These are phyloP conservation scores for Podarcis raffonei DNA, from an alignment of 2,113 vertebrate species.

Conservation along the genomic window DNA sequence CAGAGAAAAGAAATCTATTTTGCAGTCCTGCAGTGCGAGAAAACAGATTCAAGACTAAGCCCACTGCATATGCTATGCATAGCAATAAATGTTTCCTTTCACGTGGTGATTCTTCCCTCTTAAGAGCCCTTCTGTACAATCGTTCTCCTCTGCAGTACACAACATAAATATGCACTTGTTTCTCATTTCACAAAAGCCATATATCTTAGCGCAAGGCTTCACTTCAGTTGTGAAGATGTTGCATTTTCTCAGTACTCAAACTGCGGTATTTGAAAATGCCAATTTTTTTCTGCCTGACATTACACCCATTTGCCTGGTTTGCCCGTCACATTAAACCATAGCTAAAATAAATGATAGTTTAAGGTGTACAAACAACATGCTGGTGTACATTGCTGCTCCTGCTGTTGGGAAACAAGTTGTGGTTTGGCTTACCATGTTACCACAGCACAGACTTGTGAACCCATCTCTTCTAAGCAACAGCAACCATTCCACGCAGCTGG, in stretches of 20 bases:
- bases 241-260: background rate
- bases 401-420: too few relatives aligned
- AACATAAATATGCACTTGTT: background rate
- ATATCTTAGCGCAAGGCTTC: background rate
- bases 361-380: too few relatives aligned
- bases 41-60: background rate
- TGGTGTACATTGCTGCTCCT: too few relatives aligned
- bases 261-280: background rate
- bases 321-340: too few relatives aligned
- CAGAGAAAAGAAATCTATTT: constrained; percentile 1
- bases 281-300: background rate
- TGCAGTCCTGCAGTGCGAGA: constrained; percentile 4
- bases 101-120: background rate
- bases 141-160: background rate
- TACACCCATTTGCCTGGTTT: too few relatives aligned
- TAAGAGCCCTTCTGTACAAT: background rate
- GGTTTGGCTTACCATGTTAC: too few relatives aligned
- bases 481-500: background rate
- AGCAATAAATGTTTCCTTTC: background rate
- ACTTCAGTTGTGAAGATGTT: background rate
- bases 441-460: too few relatives aligned
- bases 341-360: too few relatives aligned
- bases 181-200: background rate
- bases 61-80: background rate
- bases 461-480: background rate